Conservation (phyloP, 2,113 vertebrate species). For the Silurus glanis region DNA sequence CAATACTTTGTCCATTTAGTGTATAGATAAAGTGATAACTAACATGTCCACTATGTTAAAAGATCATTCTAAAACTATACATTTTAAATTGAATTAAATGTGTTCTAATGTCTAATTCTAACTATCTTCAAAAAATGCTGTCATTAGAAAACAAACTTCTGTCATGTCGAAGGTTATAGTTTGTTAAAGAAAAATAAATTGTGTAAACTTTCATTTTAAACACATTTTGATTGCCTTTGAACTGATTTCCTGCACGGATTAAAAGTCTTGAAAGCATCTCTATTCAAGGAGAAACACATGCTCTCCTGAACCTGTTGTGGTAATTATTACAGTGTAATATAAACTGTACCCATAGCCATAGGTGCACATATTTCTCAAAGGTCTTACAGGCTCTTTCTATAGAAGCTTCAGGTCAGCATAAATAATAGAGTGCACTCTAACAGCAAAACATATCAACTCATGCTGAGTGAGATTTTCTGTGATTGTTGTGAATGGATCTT, state of each 20-base stretch:
- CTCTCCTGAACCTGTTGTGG: neutral
- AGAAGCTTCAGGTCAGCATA: slow-evolving; percentile 13
- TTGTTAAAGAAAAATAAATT: neutral
- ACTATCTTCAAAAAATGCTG: neutral
- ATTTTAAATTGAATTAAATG: no score
- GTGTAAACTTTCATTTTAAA: neutral
- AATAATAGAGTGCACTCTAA: slow-evolving; percentile 8
- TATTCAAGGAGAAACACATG: slow-evolving; percentile 5
- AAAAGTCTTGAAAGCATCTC: neutral
- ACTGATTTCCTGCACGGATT: neutral
- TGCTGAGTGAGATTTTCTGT: neutral
- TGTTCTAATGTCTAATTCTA: neutral
- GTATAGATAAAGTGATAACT: neutral
- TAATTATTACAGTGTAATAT: neutral
- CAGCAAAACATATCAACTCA: slow-evolving; percentile 12
- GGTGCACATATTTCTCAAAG: neutral
- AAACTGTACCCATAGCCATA: neutral
- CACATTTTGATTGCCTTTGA: neutral
- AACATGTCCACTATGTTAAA: neutral
- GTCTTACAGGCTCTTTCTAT: slow-evolving; percentile 1
- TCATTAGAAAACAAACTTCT: neutral
- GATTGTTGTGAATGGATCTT: neutral
- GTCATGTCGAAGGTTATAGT: neutral
- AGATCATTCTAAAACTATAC: no score
- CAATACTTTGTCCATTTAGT: no score